Base-by-base conservation (phyloP, 1,140 invertebrate genomes). In the Caenorhabditis briggsae region DNA sequence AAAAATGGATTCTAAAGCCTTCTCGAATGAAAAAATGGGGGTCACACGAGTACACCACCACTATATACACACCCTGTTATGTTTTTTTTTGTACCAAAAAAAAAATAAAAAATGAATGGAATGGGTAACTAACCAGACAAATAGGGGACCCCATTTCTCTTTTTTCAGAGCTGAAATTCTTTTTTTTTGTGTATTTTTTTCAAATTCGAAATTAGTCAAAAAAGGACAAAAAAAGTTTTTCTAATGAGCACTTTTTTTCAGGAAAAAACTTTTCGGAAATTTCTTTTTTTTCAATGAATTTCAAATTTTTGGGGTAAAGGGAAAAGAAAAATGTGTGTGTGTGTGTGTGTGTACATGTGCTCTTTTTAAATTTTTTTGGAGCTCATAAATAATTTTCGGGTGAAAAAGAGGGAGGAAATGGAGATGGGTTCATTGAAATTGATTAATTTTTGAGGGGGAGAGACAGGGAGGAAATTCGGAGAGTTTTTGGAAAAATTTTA, bases 21-120 rank as follows among this genome's bases (percentile, higher is more conserved):
- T 33, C 33, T 3, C 1, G 3, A 33, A 33, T 33, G 33, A 33
- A 33, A 33, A 33, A 33, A 33, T 33, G 33, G 33, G 33, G 20
- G 56, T 20, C 56, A 58, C 56, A 20, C 8, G 56, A 58, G 56
- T 25, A 25, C n/a, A 25, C n/a, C 7, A 9, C 8, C 20, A 14
- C 56, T 58, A n/a, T n/a, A 18, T 61, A 25, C 59, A 11, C 23
- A 23, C 9, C 20, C 59, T 8, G 23, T 12, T 33, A 33, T 33
- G 33, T 33, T 33, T 33, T 33, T 33, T 33, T 33, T 11, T 25
- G 12, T 5, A 61, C 11, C 56, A 8, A n/a, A 8, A 11, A 33
- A 25, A 82, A 82, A 55, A 55, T 56, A 82, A 55, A 55, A 53
- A 82, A 55, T 82, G 78, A 82, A 58, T 82, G 78, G 78, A 82